These are phyloP conservation scores for Dendroctonus valens DNA, from an alignment of 1,140 invertebrate species.

Conservation along the genomic window DNA sequence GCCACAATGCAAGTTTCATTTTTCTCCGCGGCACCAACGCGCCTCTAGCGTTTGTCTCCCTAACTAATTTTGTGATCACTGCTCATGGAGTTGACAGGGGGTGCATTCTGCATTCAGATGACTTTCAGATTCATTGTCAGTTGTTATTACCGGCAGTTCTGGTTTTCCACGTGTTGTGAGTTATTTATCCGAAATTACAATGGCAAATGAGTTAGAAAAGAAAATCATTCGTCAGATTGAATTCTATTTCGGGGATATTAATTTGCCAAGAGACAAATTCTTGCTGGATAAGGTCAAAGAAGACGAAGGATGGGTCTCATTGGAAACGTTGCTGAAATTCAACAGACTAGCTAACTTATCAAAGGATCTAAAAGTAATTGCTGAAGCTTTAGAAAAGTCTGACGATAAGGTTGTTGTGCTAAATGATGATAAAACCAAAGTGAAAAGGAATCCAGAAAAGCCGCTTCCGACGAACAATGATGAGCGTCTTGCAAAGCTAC, in stretches of 20 bases:
- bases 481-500: slow-evolving; percentile 75
- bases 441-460: slow-evolving; percentile 72
- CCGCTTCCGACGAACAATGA: slow-evolving; percentile 85
- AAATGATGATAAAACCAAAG: slow-evolving; percentile 78
- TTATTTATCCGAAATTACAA: slow-evolving; percentile 13
- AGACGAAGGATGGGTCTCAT: slow-evolving; percentile 86
- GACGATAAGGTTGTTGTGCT: slow-evolving; percentile 72
- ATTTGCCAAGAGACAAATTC: slow-evolving; percentile 88
- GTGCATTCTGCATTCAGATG: too few species aligned
- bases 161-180: not conserved
- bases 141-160: not conserved
- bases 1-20: too few species aligned
- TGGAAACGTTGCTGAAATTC: slow-evolving; percentile 83
- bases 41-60: too few species aligned
- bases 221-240: slow-evolving; percentile 64
- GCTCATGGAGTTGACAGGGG: too few species aligned
- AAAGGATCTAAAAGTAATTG: slow-evolving; percentile 68
- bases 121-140: not conserved
- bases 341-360: slow-evolving; percentile 78
- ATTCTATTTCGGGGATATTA: slow-evolving; percentile 79
- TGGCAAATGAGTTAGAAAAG: slow-evolving; percentile 54
- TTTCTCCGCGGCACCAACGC: too few species aligned
- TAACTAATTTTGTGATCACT: too few species aligned
- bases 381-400: slow-evolving; percentile 73
- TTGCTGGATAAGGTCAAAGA: slow-evolving; percentile 77